Evolutionary conservation across 2,113 vertebrate species (phyloP).

Genomic region (Seriola dumerili): DNA sequence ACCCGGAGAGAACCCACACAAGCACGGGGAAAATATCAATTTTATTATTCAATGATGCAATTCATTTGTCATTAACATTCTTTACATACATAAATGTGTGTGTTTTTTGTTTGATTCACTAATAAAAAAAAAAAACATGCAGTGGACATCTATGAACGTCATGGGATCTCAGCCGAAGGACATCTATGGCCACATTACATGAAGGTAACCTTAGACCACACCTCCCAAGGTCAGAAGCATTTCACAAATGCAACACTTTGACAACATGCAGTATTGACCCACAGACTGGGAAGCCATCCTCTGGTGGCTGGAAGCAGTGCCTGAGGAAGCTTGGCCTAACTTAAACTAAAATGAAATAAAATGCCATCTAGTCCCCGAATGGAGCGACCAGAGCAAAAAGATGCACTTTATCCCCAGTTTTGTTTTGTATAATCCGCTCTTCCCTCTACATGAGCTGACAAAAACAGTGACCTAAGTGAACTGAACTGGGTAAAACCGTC

Average conservation of each 20-base stretch:
- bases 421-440: neutral
- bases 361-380: neutral
- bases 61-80: no score
- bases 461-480: neutral
- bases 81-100: no score
- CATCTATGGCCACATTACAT: neutral
- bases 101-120: no score
- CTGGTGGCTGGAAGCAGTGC: neutral
- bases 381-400: neutral
- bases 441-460: neutral
- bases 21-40: no score
- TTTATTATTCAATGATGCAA: neutral
- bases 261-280: neutral
- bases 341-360: conserved; percentile 8
- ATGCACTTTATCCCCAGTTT: neutral
- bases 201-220: neutral
- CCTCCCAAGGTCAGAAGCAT: neutral
- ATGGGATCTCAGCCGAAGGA: neutral
- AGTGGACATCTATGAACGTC: no score
- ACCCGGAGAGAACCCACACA: no score
- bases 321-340: neutral
- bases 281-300: neutral
- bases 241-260: neutral
- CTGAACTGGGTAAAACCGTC: neutral
- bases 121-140: neutral